Base-by-base conservation (phyloP, 2,797 vertebrate genomes). In the Enteromius unitaeniatus region DNA sequence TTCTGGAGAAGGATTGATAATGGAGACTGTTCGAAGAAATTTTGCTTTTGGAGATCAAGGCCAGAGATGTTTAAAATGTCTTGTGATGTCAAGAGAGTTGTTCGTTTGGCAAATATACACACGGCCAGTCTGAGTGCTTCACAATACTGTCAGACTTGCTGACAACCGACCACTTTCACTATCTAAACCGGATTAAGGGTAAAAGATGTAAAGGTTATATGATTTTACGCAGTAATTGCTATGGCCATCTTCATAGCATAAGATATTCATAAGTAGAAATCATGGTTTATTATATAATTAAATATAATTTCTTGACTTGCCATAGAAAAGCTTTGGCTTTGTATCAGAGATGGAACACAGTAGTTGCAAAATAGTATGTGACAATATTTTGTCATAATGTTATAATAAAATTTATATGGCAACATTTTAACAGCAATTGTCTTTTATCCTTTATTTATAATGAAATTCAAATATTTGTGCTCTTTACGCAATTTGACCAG, bases 351-450 rank as follows among this genome's bases (percentile, higher is more conserved):
- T 65, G 77, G 77, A 85, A 82, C 65, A 74, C 78, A 83, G 49
- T 84, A 85, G 85, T 87, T 84, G 53, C 69, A 74, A 73, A 83
- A 62, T 78, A 86, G 88, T 88, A 53, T 85, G 70, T 89, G 88
- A 72, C 86, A 89, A 85, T 88, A 87, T 89, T 91, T 90, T 91
- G 89, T 91, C 91, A 89, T 90, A 85, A 89, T 51, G 85, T 88
- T 90, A 80, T 89, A 92, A 92, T 92, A 91, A 91, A 89, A 88
- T 92, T 90, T 91, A 86, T 91, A 91, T 90, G 87, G 84, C 87
- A 88, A 89, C 72, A 83, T 91, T 89, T 91, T 89, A 87, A 88
- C 53, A 51, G 13, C n/a, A 53, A 5, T 78, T 77, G 31, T 81
- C 79, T 78, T 10, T 77, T 73, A 47, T 31, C 67, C 58, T 47